Evolutionary conservation across 2,888 invertebrate genomes (phyloP).

Genomic region (Drosophila peninsularis): DNA sequence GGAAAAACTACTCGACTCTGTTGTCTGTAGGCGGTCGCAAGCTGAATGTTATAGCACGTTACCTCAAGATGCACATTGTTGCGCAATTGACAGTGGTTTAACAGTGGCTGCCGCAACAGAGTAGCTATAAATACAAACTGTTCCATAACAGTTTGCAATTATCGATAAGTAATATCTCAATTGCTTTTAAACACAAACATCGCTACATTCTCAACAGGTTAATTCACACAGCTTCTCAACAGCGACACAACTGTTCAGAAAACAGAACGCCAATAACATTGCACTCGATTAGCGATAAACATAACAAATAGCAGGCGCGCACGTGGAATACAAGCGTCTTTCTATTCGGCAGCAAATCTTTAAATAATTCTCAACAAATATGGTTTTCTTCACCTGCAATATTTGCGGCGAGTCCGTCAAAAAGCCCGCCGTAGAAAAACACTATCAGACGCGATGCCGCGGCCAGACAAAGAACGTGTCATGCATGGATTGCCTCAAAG

Average conservation of each 20-base stretch:
- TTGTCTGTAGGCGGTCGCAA: not conserved
- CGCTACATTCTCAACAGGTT: too few relatives aligned
- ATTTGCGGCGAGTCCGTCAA: conserved; percentile 95
- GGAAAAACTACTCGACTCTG: not conserved
- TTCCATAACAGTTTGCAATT: not conserved
- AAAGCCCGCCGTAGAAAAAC: conserved; percentile 96
- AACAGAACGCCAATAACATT: not conserved
- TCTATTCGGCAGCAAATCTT: conserved; percentile 1
- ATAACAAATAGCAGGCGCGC: conserved; percentile 30
- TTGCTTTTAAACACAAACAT: not conserved
- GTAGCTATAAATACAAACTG: not conserved
- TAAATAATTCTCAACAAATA: conserved; percentile 81
- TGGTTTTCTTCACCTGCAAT: conserved; percentile 98
- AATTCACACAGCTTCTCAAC: not conserved
- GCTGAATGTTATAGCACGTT: conserved; percentile 17
- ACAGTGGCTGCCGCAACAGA: not conserved
- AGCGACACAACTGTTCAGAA: conserved; percentile 4
- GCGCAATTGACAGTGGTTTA: not conserved
- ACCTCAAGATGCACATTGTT: not conserved
- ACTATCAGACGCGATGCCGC: conserved; percentile 91
- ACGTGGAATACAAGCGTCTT: conserved; percentile 37
- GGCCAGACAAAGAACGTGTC: conserved; percentile 89
- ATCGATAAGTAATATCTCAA: not conserved
- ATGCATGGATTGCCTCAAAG: conserved; percentile 97
- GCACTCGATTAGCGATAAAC: conserved; percentile 36